Conservation (phyloP, 2,113 vertebrate genomes). For the Hippotragus niger region DNA sequence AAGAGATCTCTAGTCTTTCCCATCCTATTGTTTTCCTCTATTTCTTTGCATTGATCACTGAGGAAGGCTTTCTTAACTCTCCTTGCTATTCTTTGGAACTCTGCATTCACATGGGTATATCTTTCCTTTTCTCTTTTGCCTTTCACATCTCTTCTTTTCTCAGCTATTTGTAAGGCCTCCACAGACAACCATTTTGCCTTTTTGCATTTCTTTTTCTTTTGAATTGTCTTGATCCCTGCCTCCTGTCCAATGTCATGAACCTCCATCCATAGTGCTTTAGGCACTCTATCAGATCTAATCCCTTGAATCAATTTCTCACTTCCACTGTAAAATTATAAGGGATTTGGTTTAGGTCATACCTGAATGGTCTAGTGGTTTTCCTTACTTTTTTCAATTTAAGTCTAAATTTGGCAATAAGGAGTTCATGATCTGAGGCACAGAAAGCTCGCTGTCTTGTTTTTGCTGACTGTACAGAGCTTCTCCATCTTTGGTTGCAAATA, state of each 20-base stretch:
- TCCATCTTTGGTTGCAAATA: not conserved
- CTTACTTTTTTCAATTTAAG: not conserved
- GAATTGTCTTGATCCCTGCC: not conserved
- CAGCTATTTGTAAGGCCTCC: not conserved
- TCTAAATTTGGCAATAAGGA: not conserved
- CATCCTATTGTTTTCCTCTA: not conserved
- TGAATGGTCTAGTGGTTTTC: not conserved
- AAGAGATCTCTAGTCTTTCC: not conserved
- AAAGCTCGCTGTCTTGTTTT: not conserved
- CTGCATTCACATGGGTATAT: not conserved
- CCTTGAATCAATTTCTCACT: not conserved
- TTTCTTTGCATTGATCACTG: not conserved
- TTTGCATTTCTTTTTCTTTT: not conserved
- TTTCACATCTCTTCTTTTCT: not conserved
- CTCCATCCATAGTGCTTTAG: not conserved
- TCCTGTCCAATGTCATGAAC: not conserved
- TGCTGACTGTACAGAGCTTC: not conserved
- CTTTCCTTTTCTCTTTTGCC: not conserved
- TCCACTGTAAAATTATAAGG: not conserved
- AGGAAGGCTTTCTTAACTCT: not conserved
- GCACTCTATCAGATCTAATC: not conserved
- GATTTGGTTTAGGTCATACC: not conserved
- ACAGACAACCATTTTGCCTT: not conserved
- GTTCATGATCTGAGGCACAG: not conserved
- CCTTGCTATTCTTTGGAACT: not conserved